Percentiles rank a stretch among this genome's conserved stretches.
Evolutionary conservation across 2,888 invertebrate species (phyloP).

Genomic region (Trissonchulus latispiculum): DNA sequence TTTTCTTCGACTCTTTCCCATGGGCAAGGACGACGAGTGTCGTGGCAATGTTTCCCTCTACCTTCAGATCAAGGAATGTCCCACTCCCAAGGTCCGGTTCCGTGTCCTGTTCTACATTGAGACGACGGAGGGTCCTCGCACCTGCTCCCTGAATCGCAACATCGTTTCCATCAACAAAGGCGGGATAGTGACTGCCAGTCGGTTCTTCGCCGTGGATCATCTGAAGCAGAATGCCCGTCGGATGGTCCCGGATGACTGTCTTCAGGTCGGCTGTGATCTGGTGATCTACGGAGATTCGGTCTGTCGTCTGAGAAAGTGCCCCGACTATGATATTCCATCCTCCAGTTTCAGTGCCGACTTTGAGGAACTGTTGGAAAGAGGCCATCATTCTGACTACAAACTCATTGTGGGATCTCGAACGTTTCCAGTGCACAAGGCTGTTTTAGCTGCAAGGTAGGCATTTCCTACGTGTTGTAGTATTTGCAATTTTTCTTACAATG

Average conservation of each 20-base stretch:
- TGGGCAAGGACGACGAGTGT: slow-evolving; percentile 35
- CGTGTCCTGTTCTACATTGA: slow-evolving; percentile 34
- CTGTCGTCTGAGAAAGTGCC: slow-evolving; percentile 4
- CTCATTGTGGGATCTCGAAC: slow-evolving; percentile 3
- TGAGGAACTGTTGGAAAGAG: not conserved
- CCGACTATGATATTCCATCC: not conserved
- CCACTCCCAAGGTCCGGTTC: slow-evolving; percentile 30
- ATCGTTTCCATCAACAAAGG: slow-evolving; percentile 34
- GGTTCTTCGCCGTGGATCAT: slow-evolving; percentile 32
- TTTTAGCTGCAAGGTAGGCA: not conserved
- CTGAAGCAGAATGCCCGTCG: slow-evolving; percentile 25
- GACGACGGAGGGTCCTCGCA: slow-evolving; percentile 31
- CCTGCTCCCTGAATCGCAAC: slow-evolving; percentile 33
- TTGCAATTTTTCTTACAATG: too few species aligned
- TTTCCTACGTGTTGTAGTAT: too few species aligned
- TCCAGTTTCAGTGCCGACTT: not conserved
- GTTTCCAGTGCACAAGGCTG: not conserved
- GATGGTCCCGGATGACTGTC: slow-evolving; percentile 29
- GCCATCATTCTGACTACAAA: slow-evolving; percentile 14
- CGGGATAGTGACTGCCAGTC: slow-evolving; percentile 34
- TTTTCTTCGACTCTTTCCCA: slow-evolving; percentile 31
- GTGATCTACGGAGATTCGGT: slow-evolving; percentile 30
- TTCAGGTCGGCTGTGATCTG: slow-evolving; percentile 29
- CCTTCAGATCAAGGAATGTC: slow-evolving; percentile 32
- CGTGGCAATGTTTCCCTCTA: slow-evolving; percentile 31